phyloP scores from a whole-genome alignment of 2,888 invertebrate genomes.

The Athrips mouffetella region DNA sequence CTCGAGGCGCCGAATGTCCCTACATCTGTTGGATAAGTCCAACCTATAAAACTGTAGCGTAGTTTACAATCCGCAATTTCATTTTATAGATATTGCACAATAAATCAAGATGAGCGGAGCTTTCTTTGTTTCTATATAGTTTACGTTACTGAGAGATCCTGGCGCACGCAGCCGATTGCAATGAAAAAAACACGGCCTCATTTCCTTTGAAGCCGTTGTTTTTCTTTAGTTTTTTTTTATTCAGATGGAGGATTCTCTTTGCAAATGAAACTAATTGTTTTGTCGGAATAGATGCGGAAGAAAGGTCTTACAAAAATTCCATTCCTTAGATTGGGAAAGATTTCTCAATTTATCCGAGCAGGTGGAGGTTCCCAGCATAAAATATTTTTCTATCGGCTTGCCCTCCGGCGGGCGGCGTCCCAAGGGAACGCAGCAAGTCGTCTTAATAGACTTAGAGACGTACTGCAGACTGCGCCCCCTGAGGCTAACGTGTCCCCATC shows the following conservation, averaged over 20 bases:
- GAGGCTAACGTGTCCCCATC: conserved; percentile 54
- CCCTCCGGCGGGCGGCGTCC: conserved; percentile 50
- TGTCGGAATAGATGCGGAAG: conserved; percentile 14
- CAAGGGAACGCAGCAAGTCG: conserved; percentile 56
- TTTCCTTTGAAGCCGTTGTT: conserved; percentile 47
- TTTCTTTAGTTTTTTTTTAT: conserved; percentile 31
- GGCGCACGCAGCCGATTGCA: conserved; percentile 35
- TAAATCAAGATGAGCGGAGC: conserved; percentile 53
- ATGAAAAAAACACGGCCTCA: conserved; percentile 51
- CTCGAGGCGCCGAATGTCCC: conserved; percentile 60
- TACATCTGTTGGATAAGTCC: conserved; percentile 65
- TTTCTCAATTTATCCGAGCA: conserved; percentile 55
- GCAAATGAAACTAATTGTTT: conserved; percentile 40
- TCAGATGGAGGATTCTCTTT: conserved; percentile 36
- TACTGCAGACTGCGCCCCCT: conserved; percentile 58
- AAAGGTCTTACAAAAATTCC: not conserved
- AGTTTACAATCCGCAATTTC: conserved; percentile 62
- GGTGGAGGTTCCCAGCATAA: conserved; percentile 63
- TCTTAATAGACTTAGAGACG: conserved; percentile 74
- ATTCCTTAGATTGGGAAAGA: conserved; percentile 33
- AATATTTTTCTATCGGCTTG: conserved; percentile 61
- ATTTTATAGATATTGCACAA: conserved; percentile 62
- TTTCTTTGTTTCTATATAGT: conserved; percentile 43
- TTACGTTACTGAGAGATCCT: conserved; percentile 34
- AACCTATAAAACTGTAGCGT: conserved; percentile 58